These are phyloP conservation scores for Drosophila mayaguana DNA, from an alignment of 2,888 invertebrate species.

Conservation along the genomic window DNA sequence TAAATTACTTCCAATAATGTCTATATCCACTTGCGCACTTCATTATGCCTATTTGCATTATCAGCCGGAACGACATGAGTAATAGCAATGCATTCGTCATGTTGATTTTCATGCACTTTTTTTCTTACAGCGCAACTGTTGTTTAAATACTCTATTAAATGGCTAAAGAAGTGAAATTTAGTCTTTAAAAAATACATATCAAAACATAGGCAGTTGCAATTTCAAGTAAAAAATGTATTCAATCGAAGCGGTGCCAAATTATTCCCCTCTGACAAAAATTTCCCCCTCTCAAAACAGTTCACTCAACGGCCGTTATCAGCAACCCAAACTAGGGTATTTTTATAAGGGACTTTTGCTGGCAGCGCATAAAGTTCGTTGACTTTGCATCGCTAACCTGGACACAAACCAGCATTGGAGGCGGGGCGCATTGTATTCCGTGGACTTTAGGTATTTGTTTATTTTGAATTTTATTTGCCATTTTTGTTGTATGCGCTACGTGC, in stretches of 20 bases:
- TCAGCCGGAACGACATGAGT: constrained; percentile 48
- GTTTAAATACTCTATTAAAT: constrained; percentile 19
- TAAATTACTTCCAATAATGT: constrained; percentile 43
- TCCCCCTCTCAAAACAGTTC: neutral
- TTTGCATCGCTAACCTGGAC: constrained; percentile 51
- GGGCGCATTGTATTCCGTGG: constrained; percentile 46
- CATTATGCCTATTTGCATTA: constrained; percentile 68
- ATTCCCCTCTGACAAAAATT: neutral
- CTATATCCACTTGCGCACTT: constrained; percentile 37
- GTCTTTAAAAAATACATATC: neutral
- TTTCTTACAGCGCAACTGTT: constrained; percentile 31
- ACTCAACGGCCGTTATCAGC: neutral
- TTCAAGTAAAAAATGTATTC: neutral
- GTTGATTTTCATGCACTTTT: constrained; percentile 41
- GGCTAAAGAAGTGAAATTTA: neutral
- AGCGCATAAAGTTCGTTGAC: constrained; percentile 64
- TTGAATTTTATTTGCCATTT: constrained; percentile 47
- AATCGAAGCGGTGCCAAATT: neutral
- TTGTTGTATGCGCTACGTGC: constrained; percentile 57
- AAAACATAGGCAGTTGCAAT: neutral
- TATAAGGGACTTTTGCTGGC: constrained; percentile 53
- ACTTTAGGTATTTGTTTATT: constrained; percentile 43
- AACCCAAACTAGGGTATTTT: constrained; percentile 26
- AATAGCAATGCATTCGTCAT: constrained; percentile 48
- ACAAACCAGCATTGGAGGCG: constrained; percentile 37